Percentiles rank a stretch among this genome's conserved stretches.
These are phyloP conservation scores for Coendou prehensilis DNA, from an alignment of 2,797 vertebrate genomes.

Conservation along the genomic window DNA sequence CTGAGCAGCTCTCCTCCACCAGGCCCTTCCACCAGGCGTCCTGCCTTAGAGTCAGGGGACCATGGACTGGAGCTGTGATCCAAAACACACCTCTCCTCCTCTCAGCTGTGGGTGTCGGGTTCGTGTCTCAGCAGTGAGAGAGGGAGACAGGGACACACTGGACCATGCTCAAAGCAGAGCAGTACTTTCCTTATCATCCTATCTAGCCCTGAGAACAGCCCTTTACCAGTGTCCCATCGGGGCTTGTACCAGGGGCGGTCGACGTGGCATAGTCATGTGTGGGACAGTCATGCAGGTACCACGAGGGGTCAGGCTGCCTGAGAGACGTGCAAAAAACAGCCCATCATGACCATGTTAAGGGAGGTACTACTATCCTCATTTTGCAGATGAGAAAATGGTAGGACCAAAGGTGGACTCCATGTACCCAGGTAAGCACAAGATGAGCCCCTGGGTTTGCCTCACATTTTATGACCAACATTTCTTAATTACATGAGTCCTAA, in stretches of 20 bases:
- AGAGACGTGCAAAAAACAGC: rapidly evolving
- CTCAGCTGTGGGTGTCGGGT: background rate
- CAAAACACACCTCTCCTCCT: background rate
- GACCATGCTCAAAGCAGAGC: no score
- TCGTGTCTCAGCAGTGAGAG: background rate
- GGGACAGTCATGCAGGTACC: no score
- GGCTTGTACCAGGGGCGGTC: background rate
- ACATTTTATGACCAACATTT: background rate
- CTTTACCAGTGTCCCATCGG: background rate
- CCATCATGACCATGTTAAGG: background rate
- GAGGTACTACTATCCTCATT: background rate
- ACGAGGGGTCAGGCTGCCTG: background rate
- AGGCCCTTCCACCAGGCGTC: background rate
- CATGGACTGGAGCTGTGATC: background rate
- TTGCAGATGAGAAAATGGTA: background rate
- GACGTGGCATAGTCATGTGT: no score
- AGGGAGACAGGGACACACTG: background rate
- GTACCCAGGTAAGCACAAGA: background rate
- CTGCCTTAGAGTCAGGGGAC: background rate
- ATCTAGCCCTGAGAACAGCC: background rate
- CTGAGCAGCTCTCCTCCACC: background rate
- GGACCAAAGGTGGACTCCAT: background rate
- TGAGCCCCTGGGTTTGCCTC: background rate
- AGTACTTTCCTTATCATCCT: background rate
- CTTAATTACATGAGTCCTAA: background rate